Percentiles rank a stretch among this genome's conserved stretches.
These are phyloP conservation scores for Fistularia commersonii DNA, from an alignment of 2,797 vertebrate genomes.

Conservation along the genomic window DNA sequence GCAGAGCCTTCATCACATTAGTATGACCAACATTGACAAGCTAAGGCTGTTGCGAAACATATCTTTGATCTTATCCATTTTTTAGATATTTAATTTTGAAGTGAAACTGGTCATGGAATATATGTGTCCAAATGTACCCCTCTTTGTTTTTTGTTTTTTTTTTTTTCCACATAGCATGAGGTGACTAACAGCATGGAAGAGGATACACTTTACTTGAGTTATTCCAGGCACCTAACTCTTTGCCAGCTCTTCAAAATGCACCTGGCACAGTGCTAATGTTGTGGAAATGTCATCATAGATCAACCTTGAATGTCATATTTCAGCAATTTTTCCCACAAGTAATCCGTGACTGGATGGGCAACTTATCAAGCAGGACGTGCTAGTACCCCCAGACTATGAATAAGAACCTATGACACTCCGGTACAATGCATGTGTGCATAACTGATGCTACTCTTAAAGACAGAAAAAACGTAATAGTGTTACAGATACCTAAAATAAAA, in stretches of 20 bases:
- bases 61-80: constrained; percentile 14
- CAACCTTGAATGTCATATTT: constrained; percentile 74
- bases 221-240: constrained; percentile 29
- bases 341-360: constrained; percentile 44
- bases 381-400: constrained; percentile 54
- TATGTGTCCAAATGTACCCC: constrained; percentile 14
- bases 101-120: constrained; percentile 19
- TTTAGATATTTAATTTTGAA: constrained; percentile 13
- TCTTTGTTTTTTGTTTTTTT: constrained; percentile 29
- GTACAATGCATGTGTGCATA: constrained; percentile 21
- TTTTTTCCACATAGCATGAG: constrained; percentile 8
- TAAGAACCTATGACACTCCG: constrained; percentile 56
- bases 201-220: constrained; percentile 34
- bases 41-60: no score
- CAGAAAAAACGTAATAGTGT: background rate
- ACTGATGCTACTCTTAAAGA: background rate
- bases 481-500: no score
- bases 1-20: background rate
- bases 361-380: constrained; percentile 59
- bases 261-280: constrained; percentile 64
- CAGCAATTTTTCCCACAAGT: constrained; percentile 66
- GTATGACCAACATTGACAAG: background rate
- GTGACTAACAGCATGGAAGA: constrained; percentile 42
- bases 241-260: constrained; percentile 54
- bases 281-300: constrained; percentile 71